Base-by-base conservation (phyloP, 2,797 vertebrate genomes). In the Tympanoctomys barrerae region DNA sequence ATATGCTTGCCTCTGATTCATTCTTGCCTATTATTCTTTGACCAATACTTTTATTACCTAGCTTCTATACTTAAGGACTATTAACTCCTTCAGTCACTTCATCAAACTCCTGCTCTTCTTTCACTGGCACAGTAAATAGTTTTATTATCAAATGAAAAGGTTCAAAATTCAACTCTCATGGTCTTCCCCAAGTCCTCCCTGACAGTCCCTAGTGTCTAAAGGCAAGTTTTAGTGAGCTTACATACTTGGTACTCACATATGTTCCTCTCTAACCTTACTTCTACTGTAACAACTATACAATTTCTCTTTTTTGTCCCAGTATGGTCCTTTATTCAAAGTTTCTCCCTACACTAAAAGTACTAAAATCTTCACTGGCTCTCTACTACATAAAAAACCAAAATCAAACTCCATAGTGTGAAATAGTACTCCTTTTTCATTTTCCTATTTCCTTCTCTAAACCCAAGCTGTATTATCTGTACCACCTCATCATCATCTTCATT, bases 351-450 rank as follows among this genome's bases (percentile, higher is more conserved):
- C 42, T 36, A 87, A 84, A 87, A 81, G 7, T 22, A 92, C 16
- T 2, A n/a, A 92, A 87, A 79, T 78, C 52, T 66, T 54, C 31
- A 49, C 18, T 93, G 49, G 28, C 16, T 95, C 88, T 42, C 36
- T 22, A 80, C 0, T 42, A 68, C 16, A 1, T 68, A 88, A 97
- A 93, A 83, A 86, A 71, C 46, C 86, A 91, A 92, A 95, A 10
- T 70, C 31, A 88, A 96, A 88, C 39, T 54, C 13, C 24, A 79
- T 2, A 95, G 36, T 39, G 80, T 71, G 4, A 81, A 87, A 59
- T 46, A 61, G n/a, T 52, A 83, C 36, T 36, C 24, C 12, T 92
- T 81, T 61, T 36, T 12, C 82, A 89, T n/a, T 81, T 33, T 22
- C 28, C 31, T 54, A 71, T 59, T 77, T 91, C 62, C 49, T 75